Base-by-base conservation (phyloP, 2,113 vertebrate species). In the Odobenus rosmarus region DNA sequence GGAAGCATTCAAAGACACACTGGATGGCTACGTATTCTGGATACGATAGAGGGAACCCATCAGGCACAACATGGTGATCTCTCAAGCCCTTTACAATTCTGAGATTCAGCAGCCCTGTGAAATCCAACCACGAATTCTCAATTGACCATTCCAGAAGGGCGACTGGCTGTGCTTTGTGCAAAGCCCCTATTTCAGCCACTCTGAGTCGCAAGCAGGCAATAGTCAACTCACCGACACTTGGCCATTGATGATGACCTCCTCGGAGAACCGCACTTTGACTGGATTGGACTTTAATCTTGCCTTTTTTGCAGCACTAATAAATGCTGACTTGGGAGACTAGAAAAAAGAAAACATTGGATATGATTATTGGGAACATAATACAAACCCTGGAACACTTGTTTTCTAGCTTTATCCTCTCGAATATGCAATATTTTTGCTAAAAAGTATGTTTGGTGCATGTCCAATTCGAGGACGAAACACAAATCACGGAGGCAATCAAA, bases 291-390 rank as follows among this genome's bases (percentile, higher is more conserved):
- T 99, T 99, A 99, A 99, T 98, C 99, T 99, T 98, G 99, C 99
- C 98, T 99, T 99, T 98, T 99, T 99, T 97, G 99, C 99, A 98
- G 99, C 99, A 97, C 99, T 99, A 98, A 99, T 99, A 99, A 99
- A 99, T 98, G 99, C 99, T 86, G 99, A 99, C 98, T 99, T 99
- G 95, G 99, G 99, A 98, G 99, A 99, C 99, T 99, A 98, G 96
- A 98, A 94, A 97, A 94, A 72, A 98, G 72, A 95, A 98, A 97
- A 98, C 51, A 97, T 92, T 92, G 89, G 67, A 91, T 97, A 74
- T 96, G 14, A 90, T 51, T 92, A 97, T 31, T 97, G 92, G 72
- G 85, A 89, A 92, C 36, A 92, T 81, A 98, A 96, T 2, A 0
- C 86, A 42, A 88, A 94, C 7, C 55, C 28, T 87, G 53, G 96